Conservation (phyloP, 2,113 vertebrate species). For the Egretta garzetta region DNA sequence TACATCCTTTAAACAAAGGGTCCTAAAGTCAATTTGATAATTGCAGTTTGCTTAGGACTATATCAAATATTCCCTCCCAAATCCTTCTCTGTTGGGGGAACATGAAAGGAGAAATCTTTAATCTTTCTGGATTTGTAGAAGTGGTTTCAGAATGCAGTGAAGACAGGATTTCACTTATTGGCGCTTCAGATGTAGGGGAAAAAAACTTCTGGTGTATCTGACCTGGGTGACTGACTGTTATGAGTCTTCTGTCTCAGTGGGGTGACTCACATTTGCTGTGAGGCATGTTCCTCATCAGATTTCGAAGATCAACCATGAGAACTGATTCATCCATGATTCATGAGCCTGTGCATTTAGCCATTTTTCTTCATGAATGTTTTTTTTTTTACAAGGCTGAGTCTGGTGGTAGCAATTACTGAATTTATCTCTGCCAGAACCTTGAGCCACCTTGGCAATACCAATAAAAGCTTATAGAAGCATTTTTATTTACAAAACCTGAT, state of each 20-base stretch:
- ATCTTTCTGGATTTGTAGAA: neutral
- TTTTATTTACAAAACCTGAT: neutral
- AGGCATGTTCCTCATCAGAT: neutral
- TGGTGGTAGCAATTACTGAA: constrained; percentile 1
- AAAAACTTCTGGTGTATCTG: neutral
- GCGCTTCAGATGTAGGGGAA: neutral
- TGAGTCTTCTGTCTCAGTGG: neutral
- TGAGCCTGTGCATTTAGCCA: constrained; percentile 20
- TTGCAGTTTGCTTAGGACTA: neutral
- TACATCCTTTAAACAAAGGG: neutral
- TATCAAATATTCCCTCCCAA: neutral
- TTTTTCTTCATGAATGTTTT: constrained; percentile 52
- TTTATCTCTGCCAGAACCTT: neutral
- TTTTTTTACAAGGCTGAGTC: neutral
- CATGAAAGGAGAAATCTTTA: neutral
- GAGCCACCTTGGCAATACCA: neutral
- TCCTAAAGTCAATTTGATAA: neutral
- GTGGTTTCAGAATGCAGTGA: neutral
- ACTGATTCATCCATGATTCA: constrained; percentile 56
- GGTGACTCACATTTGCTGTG: constrained; percentile 28
- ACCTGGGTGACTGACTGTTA: neutral
- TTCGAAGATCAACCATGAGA: constrained; percentile 9
- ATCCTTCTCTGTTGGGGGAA: neutral
- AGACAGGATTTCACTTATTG: neutral
- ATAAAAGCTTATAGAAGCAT: neutral